These are phyloP conservation scores for Pseudococcus jackbeardsleyi DNA, from an alignment of 2,888 invertebrate genomes.

Conservation along the genomic window DNA sequence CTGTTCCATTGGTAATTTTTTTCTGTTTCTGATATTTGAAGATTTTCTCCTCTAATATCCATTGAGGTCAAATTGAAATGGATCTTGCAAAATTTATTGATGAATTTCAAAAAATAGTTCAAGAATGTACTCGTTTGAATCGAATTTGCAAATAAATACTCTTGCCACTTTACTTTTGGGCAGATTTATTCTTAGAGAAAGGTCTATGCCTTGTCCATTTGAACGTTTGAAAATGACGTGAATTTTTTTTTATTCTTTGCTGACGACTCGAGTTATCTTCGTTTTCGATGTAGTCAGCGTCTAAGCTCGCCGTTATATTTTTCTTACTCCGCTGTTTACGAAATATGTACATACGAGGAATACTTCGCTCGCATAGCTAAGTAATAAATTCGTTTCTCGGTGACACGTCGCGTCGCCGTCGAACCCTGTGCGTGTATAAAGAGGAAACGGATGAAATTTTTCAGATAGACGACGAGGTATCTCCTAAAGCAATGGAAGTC, in stretches of 20 bases:
- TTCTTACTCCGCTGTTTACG: neutral
- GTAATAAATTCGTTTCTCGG: constrained; percentile 10
- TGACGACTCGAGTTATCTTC: neutral
- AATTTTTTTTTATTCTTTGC: neutral
- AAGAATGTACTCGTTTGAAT: too few relatives aligned
- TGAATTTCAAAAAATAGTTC: too few relatives aligned
- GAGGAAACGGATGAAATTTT: constrained; percentile 35
- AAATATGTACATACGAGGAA: constrained; percentile 6
- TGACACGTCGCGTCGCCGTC: constrained; percentile 19
- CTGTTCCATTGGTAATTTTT: too few relatives aligned
- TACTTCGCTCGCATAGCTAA: neutral
- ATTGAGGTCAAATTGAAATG: too few relatives aligned
- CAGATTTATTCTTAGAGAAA: neutral
- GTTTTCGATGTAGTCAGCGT: neutral
- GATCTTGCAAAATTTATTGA: too few relatives aligned
- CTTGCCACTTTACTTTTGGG: neutral
- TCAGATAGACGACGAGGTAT: neutral
- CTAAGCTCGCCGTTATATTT: neutral
- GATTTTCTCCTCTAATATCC: too few relatives aligned
- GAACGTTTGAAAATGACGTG: neutral
- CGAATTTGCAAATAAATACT: too few relatives aligned
- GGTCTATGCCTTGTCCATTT: neutral
- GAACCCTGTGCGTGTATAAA: neutral
- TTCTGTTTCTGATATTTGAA: too few relatives aligned
- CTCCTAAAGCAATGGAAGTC: neutral